Base-by-base conservation (phyloP, 1,140 invertebrate genomes). In the Aphelinus certus region DNA sequence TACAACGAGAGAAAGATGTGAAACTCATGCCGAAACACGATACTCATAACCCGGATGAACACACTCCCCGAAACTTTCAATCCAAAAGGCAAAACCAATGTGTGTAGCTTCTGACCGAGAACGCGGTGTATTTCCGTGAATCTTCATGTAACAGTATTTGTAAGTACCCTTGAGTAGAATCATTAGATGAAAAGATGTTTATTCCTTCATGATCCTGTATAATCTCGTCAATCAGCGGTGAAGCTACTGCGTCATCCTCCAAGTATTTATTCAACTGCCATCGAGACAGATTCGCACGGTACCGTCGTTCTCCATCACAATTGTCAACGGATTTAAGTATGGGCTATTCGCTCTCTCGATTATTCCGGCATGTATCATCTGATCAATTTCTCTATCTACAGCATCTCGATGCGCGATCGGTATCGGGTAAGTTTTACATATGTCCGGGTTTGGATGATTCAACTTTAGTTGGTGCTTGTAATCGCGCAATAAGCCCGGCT, bases 121-220 rank as follows among this genome's bases (percentile, higher is more conserved):
- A 71, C 3, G 58, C 70, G 1, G 70, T 71, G 9, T 71, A 71
- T 71, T 71, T 71, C 3, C 70, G 48, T 3, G 48, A 55, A 1
- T 55, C 43, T 26, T 63, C 43, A 45, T 43, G 2, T 10, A 71
- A 53, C 2, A n/a, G 26, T 43, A 71, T 71, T 46, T 71, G 70
- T 7, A n/a, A 71, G n/a, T 62, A 53, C 2, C 58, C 42, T n/a
- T 43, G 0, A 9, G 60, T 51, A 7, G 53, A 2, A 46, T 62
- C 49, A 7, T 26, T 9, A 45, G 3, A 42, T 7, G 58, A 5
- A 53, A 71, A 63, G 46, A 63, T 26, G 62, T 63, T 62, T 45
- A 10, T 49, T 2, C 66, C 66, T 9, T 56, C 49, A 10, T 68
- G 2, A 65, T 26, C n/a, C 42, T 65, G 63, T 7, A 65, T 10